Evolutionary conservation across 2,797 vertebrate species (phyloP).

Genomic region (Pangasius djambal): DNA sequence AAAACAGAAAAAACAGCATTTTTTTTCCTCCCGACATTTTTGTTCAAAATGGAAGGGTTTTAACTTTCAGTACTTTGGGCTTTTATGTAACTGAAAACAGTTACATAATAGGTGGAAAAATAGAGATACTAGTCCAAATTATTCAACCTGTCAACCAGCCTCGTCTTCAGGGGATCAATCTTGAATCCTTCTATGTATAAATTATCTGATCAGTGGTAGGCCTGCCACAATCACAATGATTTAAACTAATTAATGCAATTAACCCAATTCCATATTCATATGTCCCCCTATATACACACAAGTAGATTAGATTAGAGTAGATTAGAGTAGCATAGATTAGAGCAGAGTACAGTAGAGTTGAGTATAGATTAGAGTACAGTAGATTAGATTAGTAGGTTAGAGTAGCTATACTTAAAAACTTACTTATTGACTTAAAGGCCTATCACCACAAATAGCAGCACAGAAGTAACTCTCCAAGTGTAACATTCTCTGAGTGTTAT

Average conservation of each 20-base stretch:
- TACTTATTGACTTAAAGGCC: not conserved
- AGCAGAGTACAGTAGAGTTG: not conserved
- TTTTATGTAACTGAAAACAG: slow-evolving; percentile 60
- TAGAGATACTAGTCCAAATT: slow-evolving; percentile 57
- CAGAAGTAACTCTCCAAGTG: not conserved
- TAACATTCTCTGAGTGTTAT: not conserved
- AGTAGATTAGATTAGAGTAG: not conserved
- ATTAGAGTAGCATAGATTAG: not conserved
- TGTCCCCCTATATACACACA: not conserved
- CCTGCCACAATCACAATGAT: not conserved
- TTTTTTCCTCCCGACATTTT: slow-evolving; percentile 57
- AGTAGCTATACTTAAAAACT: not conserved
- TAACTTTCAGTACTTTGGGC: slow-evolving; percentile 57
- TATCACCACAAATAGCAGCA: not conserved
- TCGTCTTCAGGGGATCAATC: slow-evolving; percentile 6
- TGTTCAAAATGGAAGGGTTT: slow-evolving; percentile 62
- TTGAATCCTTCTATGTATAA: not conserved
- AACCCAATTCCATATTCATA: not conserved
- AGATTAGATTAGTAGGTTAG: not conserved
- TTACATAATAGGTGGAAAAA: slow-evolving; percentile 54
- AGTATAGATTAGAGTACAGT: not conserved
- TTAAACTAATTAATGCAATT: not conserved
- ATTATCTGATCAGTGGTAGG: not conserved
- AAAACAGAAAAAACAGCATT: slow-evolving; percentile 23
- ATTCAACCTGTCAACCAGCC: slow-evolving; percentile 62